phyloP scores from a whole-genome alignment of 2,888 invertebrate species.

The Drosophila quinaria region DNA sequence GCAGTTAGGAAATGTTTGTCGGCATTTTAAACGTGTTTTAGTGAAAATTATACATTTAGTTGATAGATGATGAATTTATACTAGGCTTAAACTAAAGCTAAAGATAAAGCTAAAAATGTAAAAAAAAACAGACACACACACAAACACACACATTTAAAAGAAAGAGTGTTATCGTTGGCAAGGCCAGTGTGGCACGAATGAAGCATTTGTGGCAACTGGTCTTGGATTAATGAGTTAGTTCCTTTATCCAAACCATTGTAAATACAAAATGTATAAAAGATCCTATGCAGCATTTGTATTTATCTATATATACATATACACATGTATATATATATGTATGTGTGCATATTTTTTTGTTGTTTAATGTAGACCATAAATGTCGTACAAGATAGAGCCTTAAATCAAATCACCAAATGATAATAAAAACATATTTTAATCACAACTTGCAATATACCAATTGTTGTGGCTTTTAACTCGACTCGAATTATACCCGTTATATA shows the following conservation, averaged over 20 bases:
- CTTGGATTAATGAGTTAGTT: slow-evolving; percentile 7
- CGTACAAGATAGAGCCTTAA: slow-evolving; percentile 75
- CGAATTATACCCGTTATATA: background rate
- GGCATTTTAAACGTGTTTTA: slow-evolving; percentile 68
- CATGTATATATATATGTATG: too few species aligned
- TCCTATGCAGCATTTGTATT: slow-evolving; percentile 15
- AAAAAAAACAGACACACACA: background rate
- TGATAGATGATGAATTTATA: slow-evolving; percentile 26
- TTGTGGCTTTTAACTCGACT: slow-evolving; percentile 1
- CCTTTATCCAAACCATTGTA: slow-evolving; percentile 20
- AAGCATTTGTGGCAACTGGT: background rate
- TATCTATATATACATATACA: background rate
- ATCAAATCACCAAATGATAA: slow-evolving; percentile 81
- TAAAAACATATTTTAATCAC: slow-evolving; percentile 68
- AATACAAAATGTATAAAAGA: slow-evolving; percentile 12
- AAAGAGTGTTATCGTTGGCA: slow-evolving; percentile 2
- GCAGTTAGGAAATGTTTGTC: slow-evolving; percentile 66
- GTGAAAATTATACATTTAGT: slow-evolving; percentile 50
- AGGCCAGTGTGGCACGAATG: background rate
- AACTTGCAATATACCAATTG: background rate
- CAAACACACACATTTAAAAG: background rate
- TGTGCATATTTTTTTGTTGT: slow-evolving; percentile 36
- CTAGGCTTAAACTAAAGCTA: slow-evolving; percentile 40
- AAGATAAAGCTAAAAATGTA: slow-evolving; percentile 17
- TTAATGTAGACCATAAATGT: slow-evolving; percentile 50